Conservation (phyloP, 2,888 invertebrate genomes). For the Diarsia rubi region DNA sequence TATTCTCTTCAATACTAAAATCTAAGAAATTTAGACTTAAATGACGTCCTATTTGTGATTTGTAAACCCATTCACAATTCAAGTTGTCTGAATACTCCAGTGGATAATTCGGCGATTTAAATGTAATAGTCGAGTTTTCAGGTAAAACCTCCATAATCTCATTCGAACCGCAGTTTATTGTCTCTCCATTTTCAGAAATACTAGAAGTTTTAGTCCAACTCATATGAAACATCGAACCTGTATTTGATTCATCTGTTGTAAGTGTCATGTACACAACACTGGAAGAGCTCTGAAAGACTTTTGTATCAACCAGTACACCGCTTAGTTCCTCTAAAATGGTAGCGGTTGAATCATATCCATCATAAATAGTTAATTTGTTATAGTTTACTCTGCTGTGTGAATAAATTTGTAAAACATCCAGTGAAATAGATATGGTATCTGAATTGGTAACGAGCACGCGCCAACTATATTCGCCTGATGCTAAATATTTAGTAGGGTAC, state of each 20-base stretch:
- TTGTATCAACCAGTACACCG: conserved; percentile 80
- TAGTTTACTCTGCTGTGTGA: conserved; percentile 75
- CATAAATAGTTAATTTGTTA: conserved; percentile 90
- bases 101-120: conserved; percentile 95
- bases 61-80: conserved; percentile 94
- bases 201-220: conserved; percentile 75
- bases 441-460: conserved; percentile 90
- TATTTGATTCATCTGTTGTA: conserved; percentile 80
- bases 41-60: conserved; percentile 91
- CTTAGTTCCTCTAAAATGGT: conserved; percentile 90
- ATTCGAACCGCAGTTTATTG: conserved; percentile 83
- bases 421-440: conserved; percentile 72
- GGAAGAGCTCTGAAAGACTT: conserved; percentile 87
- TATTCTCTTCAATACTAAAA: conserved; percentile 91
- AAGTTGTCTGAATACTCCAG: conserved; percentile 91
- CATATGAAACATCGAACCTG: conserved; percentile 84
- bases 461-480: conserved; percentile 92
- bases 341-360: conserved; percentile 93
- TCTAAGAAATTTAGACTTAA: conserved; percentile 90
- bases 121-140: conserved; percentile 63
- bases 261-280: conserved; percentile 92
- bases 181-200: conserved; percentile 45
- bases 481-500: conserved; percentile 91
- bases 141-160: conserved; percentile 73
- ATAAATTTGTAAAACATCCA: conserved; percentile 80